phyloP scores from a whole-genome alignment of 2,888 invertebrate genomes.

The Trisateles emortualis region DNA sequence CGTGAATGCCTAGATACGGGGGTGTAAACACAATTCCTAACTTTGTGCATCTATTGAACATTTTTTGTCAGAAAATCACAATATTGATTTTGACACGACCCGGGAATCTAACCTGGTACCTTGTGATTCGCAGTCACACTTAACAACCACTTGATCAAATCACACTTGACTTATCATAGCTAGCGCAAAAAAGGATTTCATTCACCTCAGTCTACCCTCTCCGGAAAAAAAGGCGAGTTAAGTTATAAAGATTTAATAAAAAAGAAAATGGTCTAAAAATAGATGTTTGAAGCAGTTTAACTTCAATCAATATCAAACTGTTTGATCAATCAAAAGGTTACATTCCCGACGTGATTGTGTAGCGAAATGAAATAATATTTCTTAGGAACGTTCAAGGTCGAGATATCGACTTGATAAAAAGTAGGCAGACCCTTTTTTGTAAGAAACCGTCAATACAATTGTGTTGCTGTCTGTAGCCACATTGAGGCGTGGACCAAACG shows the following conservation, averaged over 20 bases:
- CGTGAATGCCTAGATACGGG: too few relatives aligned
- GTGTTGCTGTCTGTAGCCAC: slow-evolving; percentile 20
- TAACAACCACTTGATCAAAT: too few relatives aligned
- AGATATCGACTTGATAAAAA: slow-evolving; percentile 27
- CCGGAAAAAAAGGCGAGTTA: too few relatives aligned
- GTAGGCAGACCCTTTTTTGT: slow-evolving; percentile 19
- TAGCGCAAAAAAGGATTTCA: too few relatives aligned
- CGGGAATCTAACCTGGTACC: too few relatives aligned
- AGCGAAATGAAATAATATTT: slow-evolving; percentile 35
- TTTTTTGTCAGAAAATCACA: too few relatives aligned
- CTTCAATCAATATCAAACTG: not conserved
- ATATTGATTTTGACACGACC: too few relatives aligned
- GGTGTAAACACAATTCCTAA: too few relatives aligned
- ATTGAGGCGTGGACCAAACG: slow-evolving; percentile 13
- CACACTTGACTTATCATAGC: too few relatives aligned
- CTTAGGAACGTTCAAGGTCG: slow-evolving; percentile 13
- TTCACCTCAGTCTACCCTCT: too few relatives aligned
- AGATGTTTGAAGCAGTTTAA: not conserved
- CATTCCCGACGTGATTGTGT: slow-evolving; percentile 21
- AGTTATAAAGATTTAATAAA: not conserved
- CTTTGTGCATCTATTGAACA: too few relatives aligned
- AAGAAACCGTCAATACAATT: slow-evolving; percentile 1
- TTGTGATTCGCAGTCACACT: too few relatives aligned
- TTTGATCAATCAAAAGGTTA: not conserved
- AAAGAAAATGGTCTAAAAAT: not conserved